Conservation (phyloP, 2,888 invertebrate genomes). For the Aphrophora alni region DNA sequence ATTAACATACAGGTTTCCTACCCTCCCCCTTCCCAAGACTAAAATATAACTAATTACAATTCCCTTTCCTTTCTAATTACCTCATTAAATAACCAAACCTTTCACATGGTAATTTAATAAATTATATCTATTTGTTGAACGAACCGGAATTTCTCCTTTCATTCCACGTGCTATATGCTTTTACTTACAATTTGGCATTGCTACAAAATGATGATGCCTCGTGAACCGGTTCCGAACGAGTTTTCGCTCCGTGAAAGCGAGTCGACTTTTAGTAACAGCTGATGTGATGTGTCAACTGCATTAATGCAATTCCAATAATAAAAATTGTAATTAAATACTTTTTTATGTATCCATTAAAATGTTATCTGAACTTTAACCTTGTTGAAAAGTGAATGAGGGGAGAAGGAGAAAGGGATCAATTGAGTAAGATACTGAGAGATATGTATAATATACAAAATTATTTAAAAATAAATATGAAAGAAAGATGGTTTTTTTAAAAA, state of each 20-base stretch:
- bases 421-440: too few species aligned
- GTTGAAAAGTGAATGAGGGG: too few species aligned
- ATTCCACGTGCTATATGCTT: conserved; percentile 9
- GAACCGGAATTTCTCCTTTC: background rate
- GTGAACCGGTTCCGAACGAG: background rate
- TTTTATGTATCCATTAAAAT: background rate
- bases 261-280: background rate
- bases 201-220: background rate
- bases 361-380: background rate
- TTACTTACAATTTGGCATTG: conserved; percentile 2
- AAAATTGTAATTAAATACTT: background rate
- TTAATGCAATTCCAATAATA: conserved; percentile 2
- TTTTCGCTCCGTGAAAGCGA: background rate
- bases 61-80: background rate
- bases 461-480: too few species aligned
- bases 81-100: background rate
- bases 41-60: background rate
- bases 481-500: too few species aligned
- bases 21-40: too few species aligned
- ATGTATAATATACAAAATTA: too few species aligned
- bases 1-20: too few species aligned
- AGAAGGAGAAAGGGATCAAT: too few species aligned
- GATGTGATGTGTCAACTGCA: background rate
- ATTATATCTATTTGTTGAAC: background rate
- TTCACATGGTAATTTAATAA: background rate